These are phyloP conservation scores for Probosciger aterrimus DNA, from an alignment of 2,113 vertebrate species.

Conservation along the genomic window DNA sequence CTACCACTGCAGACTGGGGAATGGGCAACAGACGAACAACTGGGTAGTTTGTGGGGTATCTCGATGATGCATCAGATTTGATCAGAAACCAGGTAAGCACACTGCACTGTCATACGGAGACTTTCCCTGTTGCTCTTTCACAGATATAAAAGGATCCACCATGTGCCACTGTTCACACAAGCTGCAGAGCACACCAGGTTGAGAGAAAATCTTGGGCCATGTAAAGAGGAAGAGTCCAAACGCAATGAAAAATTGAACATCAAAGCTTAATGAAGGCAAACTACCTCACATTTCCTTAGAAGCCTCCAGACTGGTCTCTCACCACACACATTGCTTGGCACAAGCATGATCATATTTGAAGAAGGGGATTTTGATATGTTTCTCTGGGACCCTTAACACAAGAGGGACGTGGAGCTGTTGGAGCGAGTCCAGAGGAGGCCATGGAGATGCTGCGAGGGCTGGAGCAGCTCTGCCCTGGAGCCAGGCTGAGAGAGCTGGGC, in stretches of 20 bases:
- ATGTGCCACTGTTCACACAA: background rate
- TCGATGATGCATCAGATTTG: rapidly evolving
- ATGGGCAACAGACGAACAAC: background rate
- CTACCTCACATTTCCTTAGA: background rate
- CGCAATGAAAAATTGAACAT: background rate
- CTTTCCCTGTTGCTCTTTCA: background rate
- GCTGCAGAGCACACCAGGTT: rapidly evolving
- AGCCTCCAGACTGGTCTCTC: background rate
- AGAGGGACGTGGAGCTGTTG: background rate
- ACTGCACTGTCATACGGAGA: background rate
- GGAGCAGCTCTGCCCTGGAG: background rate
- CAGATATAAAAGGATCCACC: background rate
- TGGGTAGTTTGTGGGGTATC: background rate
- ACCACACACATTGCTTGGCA: background rate
- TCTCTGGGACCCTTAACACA: background rate
- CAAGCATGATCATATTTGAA: rapidly evolving
- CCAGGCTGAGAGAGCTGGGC: background rate
- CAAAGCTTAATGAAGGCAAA: background rate
- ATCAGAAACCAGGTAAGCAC: background rate
- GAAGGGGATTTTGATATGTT: rapidly evolving
- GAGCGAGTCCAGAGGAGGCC: background rate
- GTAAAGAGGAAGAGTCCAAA: background rate
- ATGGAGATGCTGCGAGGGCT: background rate
- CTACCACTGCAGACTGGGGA: background rate
- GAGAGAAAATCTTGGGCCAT: background rate